These are phyloP conservation scores for Micronycteris hirsuta DNA, from an alignment of 2,113 vertebrate species.

Conservation along the genomic window DNA sequence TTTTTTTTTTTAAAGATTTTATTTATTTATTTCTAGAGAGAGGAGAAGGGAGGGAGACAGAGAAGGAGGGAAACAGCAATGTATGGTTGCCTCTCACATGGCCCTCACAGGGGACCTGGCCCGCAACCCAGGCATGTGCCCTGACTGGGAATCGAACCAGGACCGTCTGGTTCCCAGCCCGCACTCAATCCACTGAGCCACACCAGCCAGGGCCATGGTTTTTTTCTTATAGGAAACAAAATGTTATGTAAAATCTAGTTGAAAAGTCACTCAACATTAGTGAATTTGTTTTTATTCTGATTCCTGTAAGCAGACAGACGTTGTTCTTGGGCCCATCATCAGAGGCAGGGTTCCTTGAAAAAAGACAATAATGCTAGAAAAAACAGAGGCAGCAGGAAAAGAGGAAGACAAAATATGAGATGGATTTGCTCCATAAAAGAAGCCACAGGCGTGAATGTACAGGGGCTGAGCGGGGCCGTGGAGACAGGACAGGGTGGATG, in stretches of 20 bases:
- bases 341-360: neutral
- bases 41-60: no score
- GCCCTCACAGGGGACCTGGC: no score
- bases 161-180: no score
- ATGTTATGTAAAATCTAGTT: neutral
- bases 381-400: neutral
- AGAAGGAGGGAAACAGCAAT: no score
- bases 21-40: no score
- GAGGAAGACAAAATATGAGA: neutral
- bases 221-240: neutral
- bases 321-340: neutral
- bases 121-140: no score
- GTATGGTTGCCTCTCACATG: no score
- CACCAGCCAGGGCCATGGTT: no score
- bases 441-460: neutral
- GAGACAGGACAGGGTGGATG: no score
- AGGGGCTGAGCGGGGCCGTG: neutral
- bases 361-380: neutral
- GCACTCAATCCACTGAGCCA: no score
- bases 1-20: no score
- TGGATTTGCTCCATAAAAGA: neutral
- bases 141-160: no score
- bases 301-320: neutral
- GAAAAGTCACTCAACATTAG: neutral
- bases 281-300: neutral